These are phyloP conservation scores for Lipophrys pholis DNA, from an alignment of 2,113 vertebrate genomes.

Conservation along the genomic window DNA sequence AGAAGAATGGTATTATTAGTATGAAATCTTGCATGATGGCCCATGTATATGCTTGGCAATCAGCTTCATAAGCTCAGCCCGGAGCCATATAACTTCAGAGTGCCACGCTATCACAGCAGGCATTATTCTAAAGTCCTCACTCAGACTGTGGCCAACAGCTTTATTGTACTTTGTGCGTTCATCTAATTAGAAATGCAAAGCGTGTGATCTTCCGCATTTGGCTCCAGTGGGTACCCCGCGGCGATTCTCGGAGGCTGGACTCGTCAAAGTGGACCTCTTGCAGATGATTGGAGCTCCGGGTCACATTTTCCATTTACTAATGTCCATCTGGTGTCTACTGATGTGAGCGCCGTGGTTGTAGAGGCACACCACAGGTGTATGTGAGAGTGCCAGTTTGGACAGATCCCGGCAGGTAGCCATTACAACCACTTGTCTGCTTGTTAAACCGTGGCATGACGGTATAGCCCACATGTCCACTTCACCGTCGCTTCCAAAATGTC, in stretches of 20 bases:
- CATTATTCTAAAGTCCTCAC: constrained; percentile 26
- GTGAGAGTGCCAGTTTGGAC: constrained; percentile 51
- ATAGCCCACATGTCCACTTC: constrained; percentile 29
- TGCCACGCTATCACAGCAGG: constrained; percentile 11
- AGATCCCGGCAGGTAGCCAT: constrained; percentile 50
- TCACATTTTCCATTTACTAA: constrained; percentile 26
- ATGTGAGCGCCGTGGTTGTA: constrained; percentile 44
- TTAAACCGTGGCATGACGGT: constrained; percentile 48
- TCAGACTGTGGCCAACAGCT: constrained; percentile 31
- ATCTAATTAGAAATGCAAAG: constrained; percentile 62
- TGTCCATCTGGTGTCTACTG: constrained; percentile 60
- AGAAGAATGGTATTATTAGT: neutral
- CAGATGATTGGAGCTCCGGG: constrained; percentile 35
- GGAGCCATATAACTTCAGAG: constrained; percentile 31
- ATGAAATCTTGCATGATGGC: constrained; percentile 19
- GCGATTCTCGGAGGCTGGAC: constrained; percentile 11
- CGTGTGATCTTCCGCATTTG: constrained; percentile 33
- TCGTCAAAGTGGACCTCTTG: constrained; percentile 26
- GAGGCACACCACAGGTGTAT: constrained; percentile 59
- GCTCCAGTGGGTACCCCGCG: constrained; percentile 26
- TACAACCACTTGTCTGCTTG: constrained; percentile 57
- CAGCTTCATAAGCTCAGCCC: constrained; percentile 30
- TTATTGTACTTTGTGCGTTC: constrained; percentile 32
- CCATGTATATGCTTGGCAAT: constrained; percentile 34
- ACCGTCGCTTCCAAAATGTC: constrained; percentile 50